Percentiles rank a stretch among this genome's conserved stretches.
These are phyloP conservation scores for Dicranocentrus wangi DNA, from an alignment of 2,888 invertebrate species.

Conservation along the genomic window DNA sequence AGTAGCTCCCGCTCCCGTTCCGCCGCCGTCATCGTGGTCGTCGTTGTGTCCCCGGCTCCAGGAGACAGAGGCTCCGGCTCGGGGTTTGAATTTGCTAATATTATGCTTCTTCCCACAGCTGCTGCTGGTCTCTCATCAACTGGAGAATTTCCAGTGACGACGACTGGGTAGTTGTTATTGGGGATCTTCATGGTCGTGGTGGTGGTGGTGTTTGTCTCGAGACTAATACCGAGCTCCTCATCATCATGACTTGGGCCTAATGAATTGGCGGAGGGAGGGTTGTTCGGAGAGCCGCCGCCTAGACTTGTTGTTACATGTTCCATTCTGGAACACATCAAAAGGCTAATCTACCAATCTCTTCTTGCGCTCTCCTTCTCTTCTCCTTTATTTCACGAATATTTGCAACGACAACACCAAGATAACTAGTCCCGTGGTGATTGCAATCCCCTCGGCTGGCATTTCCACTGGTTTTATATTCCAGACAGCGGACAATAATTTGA, in stretches of 20 bases:
- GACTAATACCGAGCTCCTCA: constrained; percentile 24
- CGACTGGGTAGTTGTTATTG: constrained; percentile 20
- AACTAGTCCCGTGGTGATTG: not conserved
- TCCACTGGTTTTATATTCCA: not conserved
- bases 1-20: constrained; percentile 4
- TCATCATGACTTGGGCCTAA: constrained; percentile 23
- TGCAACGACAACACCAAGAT: not conserved
- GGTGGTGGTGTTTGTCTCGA: constrained; percentile 42
- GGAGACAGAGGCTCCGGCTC: too few species aligned
- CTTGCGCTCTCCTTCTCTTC: not conserved
- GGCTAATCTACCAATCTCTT: not conserved
- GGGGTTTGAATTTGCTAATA: not conserved
- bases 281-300: not conserved
- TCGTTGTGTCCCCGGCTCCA: not conserved
- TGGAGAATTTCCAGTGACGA: too few species aligned
- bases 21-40: not conserved
- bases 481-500: not conserved
- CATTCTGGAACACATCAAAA: constrained; percentile 33
- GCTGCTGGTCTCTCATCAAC: not conserved
- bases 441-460: not conserved
- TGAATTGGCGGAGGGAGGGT: constrained; percentile 35
- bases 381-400: not conserved
- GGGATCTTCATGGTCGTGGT: constrained; percentile 54
- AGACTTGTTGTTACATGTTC: too few species aligned
- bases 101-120: not conserved